phyloP scores from a whole-genome alignment of 2,888 invertebrate genomes.

The Dicyrtomina minuta region DNA sequence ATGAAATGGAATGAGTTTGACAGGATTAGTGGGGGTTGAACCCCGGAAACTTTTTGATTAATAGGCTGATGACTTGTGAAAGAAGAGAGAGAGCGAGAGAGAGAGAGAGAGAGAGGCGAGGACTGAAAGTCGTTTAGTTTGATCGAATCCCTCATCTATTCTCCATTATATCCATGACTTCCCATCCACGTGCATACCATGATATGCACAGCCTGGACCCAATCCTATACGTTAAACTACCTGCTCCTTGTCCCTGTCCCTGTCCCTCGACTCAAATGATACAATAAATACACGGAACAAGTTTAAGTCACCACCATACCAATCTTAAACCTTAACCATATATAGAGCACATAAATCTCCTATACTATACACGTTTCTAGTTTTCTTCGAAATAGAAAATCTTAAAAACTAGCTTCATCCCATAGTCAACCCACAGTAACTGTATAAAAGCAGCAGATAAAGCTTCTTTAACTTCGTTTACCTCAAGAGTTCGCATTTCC shows the following conservation, averaged over 20 bases:
- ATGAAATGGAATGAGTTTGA: conserved; percentile 51
- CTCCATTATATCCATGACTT: conserved; percentile 16
- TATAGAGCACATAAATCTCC: too few relatives aligned
- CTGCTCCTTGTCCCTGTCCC: not conserved
- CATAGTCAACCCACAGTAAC: too few relatives aligned
- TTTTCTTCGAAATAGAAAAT: too few relatives aligned
- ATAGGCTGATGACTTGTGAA: conserved; percentile 54
- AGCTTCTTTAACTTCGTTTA: too few relatives aligned
- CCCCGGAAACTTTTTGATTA: conserved; percentile 54
- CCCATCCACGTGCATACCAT: not conserved
- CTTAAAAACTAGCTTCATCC: too few relatives aligned
- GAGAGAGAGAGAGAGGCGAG: conserved; percentile 33
- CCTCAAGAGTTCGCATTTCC: too few relatives aligned
- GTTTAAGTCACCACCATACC: too few relatives aligned
- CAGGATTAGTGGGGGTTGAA: conserved; percentile 49
- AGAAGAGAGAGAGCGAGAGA: conserved; percentile 38
- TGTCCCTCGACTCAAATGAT: not conserved
- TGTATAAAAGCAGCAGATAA: too few relatives aligned
- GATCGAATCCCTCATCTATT: conserved; percentile 40
- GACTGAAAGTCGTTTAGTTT: conserved; percentile 53
- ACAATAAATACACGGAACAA: not conserved
- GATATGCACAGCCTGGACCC: not conserved
- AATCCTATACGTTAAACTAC: too few relatives aligned
- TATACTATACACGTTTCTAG: too few relatives aligned
- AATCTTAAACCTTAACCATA: too few relatives aligned